phyloP scores from a whole-genome alignment of 2,797 vertebrate species.

The Sebastolobus altivelis region DNA sequence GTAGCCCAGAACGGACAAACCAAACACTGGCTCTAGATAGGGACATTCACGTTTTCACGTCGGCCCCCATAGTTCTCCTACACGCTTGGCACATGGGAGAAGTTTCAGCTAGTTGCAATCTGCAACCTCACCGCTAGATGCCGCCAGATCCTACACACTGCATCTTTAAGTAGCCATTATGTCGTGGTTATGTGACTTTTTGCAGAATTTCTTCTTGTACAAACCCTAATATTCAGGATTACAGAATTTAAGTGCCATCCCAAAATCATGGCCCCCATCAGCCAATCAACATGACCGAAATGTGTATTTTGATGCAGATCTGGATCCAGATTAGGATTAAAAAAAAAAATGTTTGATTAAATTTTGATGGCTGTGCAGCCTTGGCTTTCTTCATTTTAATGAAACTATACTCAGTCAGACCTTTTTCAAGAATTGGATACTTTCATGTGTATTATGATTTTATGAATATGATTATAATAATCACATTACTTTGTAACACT shows the following conservation, averaged over 20 bases:
- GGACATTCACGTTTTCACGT: rapidly evolving
- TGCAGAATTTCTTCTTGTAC: not conserved
- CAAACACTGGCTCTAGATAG: no score
- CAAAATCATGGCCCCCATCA: not conserved
- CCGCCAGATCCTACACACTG: no score
- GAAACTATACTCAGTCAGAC: not conserved
- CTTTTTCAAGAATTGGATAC: not conserved
- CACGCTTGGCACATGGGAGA: no score
- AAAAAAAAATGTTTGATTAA: not conserved
- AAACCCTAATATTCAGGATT: not conserved
- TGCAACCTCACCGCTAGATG: no score
- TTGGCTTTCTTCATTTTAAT: not conserved
- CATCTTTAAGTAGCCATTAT: no score
- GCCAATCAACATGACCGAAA: not conserved
- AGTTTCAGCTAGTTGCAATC: no score
- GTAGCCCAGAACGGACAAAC: no score
- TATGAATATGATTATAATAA: not conserved
- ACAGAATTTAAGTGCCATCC: not conserved
- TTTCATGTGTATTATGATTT: not conserved
- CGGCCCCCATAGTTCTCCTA: no score
- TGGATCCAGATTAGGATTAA: not conserved
- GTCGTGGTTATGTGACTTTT: not conserved
- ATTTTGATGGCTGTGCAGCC: not conserved
- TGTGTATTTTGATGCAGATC: not conserved
- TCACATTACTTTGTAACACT: not conserved